A percentile compares a stretch with the other conserved stretches of the same genome.
These are phyloP conservation scores for Callosobruchus maculatus DNA, from an alignment of 2,888 invertebrate species.

Conservation along the genomic window DNA sequence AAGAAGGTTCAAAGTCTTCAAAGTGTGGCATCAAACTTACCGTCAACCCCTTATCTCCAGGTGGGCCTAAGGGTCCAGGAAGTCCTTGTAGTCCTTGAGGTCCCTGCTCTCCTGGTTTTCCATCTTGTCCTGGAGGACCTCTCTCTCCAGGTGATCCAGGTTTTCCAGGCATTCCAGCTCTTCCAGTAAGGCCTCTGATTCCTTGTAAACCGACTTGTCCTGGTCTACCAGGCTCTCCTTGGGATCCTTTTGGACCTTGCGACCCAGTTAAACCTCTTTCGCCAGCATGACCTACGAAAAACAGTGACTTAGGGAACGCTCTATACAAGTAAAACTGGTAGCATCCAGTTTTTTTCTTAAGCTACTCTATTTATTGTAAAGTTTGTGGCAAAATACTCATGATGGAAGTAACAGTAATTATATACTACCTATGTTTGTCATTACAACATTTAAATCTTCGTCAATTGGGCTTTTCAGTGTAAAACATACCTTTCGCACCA, in stretches of 20 bases:
- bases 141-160: conserved; percentile 68
- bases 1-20: no score
- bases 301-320: background rate
- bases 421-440: no score
- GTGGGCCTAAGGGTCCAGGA: conserved; percentile 71
- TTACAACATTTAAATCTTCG: no score
- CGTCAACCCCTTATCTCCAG: conserved; percentile 73
- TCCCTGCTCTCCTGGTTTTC: conserved; percentile 81
- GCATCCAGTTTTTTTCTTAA: no score
- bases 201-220: conserved; percentile 60
- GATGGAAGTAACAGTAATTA: no score
- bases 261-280: conserved; percentile 69
- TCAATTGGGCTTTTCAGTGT: no score
- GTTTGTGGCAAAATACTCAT: no score
- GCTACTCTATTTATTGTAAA: no score
- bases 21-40: conserved; percentile 49
- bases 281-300: conserved; percentile 61
- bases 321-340: no score
- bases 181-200: conserved; percentile 61
- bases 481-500: conserved; percentile 9
- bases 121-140: conserved; percentile 78
- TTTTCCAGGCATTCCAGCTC: conserved; percentile 69
- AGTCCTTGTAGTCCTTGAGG: conserved; percentile 75
- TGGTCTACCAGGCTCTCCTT: conserved; percentile 58
- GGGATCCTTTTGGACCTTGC: conserved; percentile 59